Base-by-base conservation (phyloP, 2,797 vertebrate genomes). In the Ispidina picta region DNA sequence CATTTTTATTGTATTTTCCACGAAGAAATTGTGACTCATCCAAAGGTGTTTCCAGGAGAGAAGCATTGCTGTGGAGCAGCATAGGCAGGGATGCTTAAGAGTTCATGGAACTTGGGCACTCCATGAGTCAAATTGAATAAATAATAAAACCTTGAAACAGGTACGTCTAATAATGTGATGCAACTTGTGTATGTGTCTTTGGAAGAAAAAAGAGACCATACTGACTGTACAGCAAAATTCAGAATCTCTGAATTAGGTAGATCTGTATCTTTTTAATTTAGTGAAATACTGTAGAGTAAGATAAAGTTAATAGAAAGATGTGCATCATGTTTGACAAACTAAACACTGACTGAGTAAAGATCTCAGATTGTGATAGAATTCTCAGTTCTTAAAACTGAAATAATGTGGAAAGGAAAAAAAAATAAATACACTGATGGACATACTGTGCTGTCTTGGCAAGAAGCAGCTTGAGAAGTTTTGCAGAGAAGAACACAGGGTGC, bases 191-290 rank as follows among this genome's bases (percentile, higher is more conserved):
- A 84, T 80, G 44, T 86, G 44, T 76, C 87, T 88, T 83, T 86
- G 80, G 48, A 95, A 73, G 33, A 60, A 91, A 88, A 90, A 88
- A 62, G 31, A 76, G 62, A 39, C 70, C 88, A 84, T 91, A 63
- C 29, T 91, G 92, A 90, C 60, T 71, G 71, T 92, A 33, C 93
- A 92, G 94, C 94, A 86, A 39, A 95, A 93, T 68, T 71, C 80
- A 82, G 49, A 74, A 91, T 90, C 85, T 92, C 88, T 92, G 89
- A 71, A 92, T 94, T 88, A 86, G 83, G 77, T 70, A 92, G 93
- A 95, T 96, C 41, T 0, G 2, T 92, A 92, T 96, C 94, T 92
- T 77, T 89, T 94, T 94, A 94, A 94, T 96, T 95, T 95, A 39
- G 83, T 65, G 89, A 91, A 94, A 91, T 84, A 58, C 33, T 52